phyloP scores from a whole-genome alignment of 64 coral and sea anemone species.

The Actinia equina region DNA sequence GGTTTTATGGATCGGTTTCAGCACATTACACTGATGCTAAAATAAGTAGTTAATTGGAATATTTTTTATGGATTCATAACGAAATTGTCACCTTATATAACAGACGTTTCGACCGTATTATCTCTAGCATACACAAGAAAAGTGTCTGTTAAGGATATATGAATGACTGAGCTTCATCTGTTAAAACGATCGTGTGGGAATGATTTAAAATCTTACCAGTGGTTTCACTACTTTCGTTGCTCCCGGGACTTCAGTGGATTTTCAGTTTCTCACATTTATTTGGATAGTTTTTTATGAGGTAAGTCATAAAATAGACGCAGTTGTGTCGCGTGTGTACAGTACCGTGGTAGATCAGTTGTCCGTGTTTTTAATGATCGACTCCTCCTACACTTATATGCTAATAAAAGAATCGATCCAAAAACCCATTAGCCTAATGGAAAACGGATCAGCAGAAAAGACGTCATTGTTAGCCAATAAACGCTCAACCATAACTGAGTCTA shows the following conservation, averaged over 20 bases:
- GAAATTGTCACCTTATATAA: not conserved
- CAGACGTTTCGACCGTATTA: not conserved
- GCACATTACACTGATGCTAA: not conserved
- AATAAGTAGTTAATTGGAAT: not conserved
- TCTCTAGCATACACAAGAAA: not conserved
- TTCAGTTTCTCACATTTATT: not conserved
- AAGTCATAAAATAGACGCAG: not conserved
- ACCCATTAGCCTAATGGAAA: slow-evolving; percentile 26
- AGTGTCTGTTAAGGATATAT: not conserved
- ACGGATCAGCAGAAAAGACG: slow-evolving; percentile 4
- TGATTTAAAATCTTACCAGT: not conserved
- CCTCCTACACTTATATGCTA: slow-evolving; percentile 29
- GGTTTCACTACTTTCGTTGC: not conserved
- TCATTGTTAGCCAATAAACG: not conserved
- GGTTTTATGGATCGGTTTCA: not conserved
- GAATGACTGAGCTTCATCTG: not conserved
- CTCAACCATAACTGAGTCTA: not conserved
- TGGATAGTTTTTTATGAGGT: not conserved
- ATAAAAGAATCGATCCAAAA: slow-evolving; percentile 25
- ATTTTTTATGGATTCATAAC: not conserved
- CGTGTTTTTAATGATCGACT: slow-evolving; percentile 4
- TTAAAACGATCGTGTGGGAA: not conserved
- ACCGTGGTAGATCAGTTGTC: not conserved
- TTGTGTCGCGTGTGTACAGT: slow-evolving; percentile 1
- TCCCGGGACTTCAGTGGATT: not conserved